phyloP scores from a whole-genome alignment of 2,113 vertebrate genomes.

The Phrynosoma platyrhinos region DNA sequence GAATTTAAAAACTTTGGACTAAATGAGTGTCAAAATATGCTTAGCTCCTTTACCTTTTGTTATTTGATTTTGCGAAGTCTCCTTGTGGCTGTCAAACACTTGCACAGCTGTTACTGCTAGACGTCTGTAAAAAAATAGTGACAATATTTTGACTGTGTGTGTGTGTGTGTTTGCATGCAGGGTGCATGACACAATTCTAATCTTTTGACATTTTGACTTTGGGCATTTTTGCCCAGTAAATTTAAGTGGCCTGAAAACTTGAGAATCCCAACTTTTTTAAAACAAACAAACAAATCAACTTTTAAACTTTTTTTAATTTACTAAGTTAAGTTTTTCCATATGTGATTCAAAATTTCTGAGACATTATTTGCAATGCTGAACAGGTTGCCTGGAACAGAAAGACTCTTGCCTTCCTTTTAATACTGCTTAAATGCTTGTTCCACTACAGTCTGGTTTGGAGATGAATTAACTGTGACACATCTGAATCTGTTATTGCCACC shows the following conservation, averaged over 20 bases:
- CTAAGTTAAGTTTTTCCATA: background rate
- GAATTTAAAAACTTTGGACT: background rate
- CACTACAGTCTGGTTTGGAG: constrained; percentile 40
- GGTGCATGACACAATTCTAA: background rate
- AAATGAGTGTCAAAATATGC: background rate
- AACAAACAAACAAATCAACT: background rate
- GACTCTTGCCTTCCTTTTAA: constrained; percentile 21
- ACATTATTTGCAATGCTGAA: background rate
- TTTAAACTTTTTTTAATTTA: background rate
- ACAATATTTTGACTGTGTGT: background rate
- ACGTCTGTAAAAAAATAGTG: background rate
- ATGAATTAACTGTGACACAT: constrained; percentile 60
- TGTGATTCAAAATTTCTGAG: background rate
- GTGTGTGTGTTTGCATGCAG: background rate
- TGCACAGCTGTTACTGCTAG: background rate
- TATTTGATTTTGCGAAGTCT: background rate
- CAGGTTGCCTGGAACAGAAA: background rate
- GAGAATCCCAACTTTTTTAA: too few relatives aligned
- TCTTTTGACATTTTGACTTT: background rate
- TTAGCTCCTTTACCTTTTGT: background rate
- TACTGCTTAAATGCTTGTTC: background rate
- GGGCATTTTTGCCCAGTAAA: background rate
- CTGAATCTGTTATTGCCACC: constrained; percentile 68
- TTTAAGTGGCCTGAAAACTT: background rate
- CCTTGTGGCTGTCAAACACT: background rate